phyloP scores from a whole-genome alignment of 2,888 invertebrate genomes.

The Criorhina ranunculi region DNA sequence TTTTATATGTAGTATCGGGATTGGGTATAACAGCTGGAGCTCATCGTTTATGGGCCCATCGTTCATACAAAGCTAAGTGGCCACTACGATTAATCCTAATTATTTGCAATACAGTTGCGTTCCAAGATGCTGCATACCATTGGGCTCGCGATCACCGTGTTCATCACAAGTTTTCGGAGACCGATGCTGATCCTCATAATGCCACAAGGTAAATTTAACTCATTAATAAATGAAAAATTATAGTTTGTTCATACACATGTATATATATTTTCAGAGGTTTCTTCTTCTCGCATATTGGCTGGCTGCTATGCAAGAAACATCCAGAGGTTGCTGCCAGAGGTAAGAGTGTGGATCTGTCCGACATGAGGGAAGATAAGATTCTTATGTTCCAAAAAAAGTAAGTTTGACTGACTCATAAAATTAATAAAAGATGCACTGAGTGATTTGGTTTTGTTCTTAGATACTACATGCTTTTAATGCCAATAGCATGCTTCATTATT shows the following conservation, averaged over 20 bases:
- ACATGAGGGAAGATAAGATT: slow-evolving; percentile 92
- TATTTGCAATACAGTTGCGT: slow-evolving; percentile 94
- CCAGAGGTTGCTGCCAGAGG: slow-evolving; percentile 95
- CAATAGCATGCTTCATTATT: slow-evolving; percentile 90
- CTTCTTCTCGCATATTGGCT: slow-evolving; percentile 98
- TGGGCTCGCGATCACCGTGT: slow-evolving; percentile 93
- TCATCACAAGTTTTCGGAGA: slow-evolving; percentile 97
- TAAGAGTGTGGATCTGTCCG: slow-evolving; percentile 92
- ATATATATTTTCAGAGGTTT: slow-evolving; percentile 89
- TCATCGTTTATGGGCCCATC: slow-evolving; percentile 98
- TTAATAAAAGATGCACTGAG: background rate
- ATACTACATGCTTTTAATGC: slow-evolving; percentile 91
- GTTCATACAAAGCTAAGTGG: slow-evolving; percentile 97
- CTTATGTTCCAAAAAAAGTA: slow-evolving; percentile 95
- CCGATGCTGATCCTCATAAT: slow-evolving; percentile 97
- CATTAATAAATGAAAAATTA: background rate
- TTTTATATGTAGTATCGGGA: slow-evolving; percentile 91
- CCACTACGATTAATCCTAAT: slow-evolving; percentile 93
- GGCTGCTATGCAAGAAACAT: slow-evolving; percentile 96
- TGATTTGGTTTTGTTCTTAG: slow-evolving; percentile 84
- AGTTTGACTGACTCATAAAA: slow-evolving; percentile 81
- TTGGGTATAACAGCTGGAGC: slow-evolving; percentile 98
- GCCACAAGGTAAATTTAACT: slow-evolving; percentile 86
- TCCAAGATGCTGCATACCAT: slow-evolving; percentile 92
- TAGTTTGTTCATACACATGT: background rate